These are phyloP conservation scores for Tetragnatha versicolor DNA, from an alignment of 1,140 invertebrate genomes.

Conservation along the genomic window DNA sequence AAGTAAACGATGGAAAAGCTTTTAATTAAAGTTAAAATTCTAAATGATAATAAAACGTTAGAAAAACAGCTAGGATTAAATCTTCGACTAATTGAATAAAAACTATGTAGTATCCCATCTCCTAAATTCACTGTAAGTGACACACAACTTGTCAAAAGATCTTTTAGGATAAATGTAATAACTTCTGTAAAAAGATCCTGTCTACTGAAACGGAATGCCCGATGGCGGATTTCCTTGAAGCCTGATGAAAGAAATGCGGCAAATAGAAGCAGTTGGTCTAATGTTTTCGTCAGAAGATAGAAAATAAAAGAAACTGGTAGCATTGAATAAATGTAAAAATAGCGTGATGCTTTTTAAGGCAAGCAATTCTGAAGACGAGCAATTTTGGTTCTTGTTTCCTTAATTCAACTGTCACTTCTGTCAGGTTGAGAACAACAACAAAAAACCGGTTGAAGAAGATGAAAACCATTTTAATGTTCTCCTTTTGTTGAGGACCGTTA, in stretches of 20 bases:
- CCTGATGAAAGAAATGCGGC: not conserved
- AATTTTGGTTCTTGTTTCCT: slow-evolving; percentile 4
- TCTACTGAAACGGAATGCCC: slow-evolving; percentile 1
- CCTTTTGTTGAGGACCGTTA: too few relatives aligned
- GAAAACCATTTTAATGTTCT: slow-evolving; percentile 13
- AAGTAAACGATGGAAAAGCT: too few relatives aligned
- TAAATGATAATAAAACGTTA: too few relatives aligned
- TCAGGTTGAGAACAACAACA: slow-evolving; percentile 8
- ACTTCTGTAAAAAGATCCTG: too few relatives aligned
- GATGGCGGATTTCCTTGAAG: not conserved
- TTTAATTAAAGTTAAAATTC: too few relatives aligned
- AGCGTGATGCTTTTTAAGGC: not conserved
- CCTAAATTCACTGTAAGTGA: too few relatives aligned
- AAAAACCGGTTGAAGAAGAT: slow-evolving; percentile 1
- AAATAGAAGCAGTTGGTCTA: not conserved
- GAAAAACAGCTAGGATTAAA: too few relatives aligned
- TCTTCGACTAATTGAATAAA: too few relatives aligned
- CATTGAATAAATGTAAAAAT: not conserved
- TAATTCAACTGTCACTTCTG: not conserved
- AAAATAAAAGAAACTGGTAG: not conserved
- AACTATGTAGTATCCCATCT: too few relatives aligned
- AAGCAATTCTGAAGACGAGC: not conserved
- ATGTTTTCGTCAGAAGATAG: not conserved
- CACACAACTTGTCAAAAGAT: too few relatives aligned
- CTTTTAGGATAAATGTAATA: too few relatives aligned